These are phyloP conservation scores for human (Homo sapiens) DNA, from an alignment of 2,113 vertebrate genomes.

Conservation along the genomic window DNA sequence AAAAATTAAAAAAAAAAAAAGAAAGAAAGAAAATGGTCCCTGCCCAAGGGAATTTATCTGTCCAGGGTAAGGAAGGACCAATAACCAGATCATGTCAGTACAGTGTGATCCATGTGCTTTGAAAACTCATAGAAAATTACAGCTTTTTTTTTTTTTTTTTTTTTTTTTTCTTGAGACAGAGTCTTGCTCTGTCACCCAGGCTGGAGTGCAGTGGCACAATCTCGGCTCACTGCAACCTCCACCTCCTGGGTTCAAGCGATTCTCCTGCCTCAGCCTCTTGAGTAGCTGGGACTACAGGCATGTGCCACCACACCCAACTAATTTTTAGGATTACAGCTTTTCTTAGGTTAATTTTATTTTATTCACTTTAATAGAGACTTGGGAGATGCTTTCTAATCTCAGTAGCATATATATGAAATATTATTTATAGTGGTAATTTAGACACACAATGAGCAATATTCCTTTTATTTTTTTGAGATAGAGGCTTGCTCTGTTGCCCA, in stretches of 20 bases:
- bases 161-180: no score
- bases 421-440: background rate
- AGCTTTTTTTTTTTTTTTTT: background rate
- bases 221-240: no score
- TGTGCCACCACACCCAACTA: no score
- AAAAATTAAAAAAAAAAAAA: no score
- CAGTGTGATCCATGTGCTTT: background rate
- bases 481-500: no score
- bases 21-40: background rate
- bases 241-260: no score
- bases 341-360: background rate
- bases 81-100: background rate
- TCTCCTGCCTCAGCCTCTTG: no score
- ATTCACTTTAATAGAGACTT: background rate
- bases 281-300: no score
- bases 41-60: background rate
- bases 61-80: background rate
- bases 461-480: conserved; percentile 18
- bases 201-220: no score
- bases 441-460: background rate
- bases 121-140: background rate
- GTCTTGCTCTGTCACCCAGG: no score
- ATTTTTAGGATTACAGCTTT: background rate
- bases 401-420: background rate
- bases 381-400: background rate